Conservation (phyloP, 2,113 vertebrate species). For the Phylloscopus whistleri region DNA sequence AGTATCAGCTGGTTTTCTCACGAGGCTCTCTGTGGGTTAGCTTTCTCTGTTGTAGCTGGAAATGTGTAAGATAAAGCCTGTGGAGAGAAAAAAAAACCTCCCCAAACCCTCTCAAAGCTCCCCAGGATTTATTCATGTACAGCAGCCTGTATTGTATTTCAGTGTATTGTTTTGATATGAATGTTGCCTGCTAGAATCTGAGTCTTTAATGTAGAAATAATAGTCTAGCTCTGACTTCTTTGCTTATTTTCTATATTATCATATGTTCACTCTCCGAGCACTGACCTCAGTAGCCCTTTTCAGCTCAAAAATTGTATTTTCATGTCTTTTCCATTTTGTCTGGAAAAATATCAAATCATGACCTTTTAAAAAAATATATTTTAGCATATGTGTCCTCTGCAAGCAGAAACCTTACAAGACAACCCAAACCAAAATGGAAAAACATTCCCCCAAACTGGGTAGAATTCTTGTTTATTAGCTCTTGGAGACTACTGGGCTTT, state of each 20-base stretch:
- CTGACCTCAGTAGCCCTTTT: neutral
- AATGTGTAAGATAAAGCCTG: neutral
- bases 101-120: neutral
- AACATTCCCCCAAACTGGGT: neutral
- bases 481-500: neutral
- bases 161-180: neutral
- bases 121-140: neutral
- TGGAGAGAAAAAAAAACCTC: neutral
- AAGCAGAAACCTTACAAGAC: neutral
- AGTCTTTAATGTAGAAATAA: neutral
- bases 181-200: neutral
- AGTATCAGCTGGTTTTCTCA: neutral
- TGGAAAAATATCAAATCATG: neutral
- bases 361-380: neutral
- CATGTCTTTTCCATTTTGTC: neutral
- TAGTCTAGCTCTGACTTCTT: neutral
- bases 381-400: neutral
- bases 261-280: neutral
- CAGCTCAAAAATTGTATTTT: neutral
- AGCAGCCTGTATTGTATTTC: neutral
- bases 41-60: neutral
- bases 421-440: neutral
- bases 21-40: neutral
- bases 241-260: neutral
- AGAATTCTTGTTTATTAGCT: neutral